Conservation (phyloP, 2,888 invertebrate genomes). For the Pogonocherus hispidulus region DNA sequence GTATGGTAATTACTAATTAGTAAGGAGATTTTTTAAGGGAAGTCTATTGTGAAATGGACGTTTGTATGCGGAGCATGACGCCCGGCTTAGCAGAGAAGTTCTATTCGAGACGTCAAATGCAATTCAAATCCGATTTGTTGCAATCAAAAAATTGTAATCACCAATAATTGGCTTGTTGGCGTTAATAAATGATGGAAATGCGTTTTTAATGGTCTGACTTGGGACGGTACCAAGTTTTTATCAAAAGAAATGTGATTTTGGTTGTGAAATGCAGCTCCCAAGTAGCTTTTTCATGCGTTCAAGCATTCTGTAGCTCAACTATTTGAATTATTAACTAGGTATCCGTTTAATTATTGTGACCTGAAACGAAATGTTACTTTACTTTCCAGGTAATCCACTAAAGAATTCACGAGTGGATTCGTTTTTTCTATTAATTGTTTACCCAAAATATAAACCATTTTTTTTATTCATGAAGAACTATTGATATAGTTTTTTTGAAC, state of each 20-base stretch:
- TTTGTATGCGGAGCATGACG: constrained; percentile 37
- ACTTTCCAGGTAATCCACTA: too few species aligned
- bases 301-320: too few species aligned
- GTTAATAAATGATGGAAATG: not conserved
- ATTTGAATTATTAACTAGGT: too few species aligned
- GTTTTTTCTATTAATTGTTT: too few species aligned
- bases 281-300: too few species aligned
- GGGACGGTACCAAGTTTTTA: not conserved
- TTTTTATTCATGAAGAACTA: too few species aligned
- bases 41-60: not conserved
- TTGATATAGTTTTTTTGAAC: too few species aligned
- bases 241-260: not conserved
- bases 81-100: constrained; percentile 35
- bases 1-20: constrained; percentile 42
- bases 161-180: not conserved
- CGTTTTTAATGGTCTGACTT: not conserved
- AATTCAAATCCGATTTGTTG: not conserved
- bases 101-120: not conserved
- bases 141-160: not conserved
- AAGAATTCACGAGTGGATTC: too few species aligned
- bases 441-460: too few species aligned
- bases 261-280: too few species aligned
- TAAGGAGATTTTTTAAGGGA: constrained; percentile 28
- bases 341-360: too few species aligned
- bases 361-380: too few species aligned